phyloP scores from a whole-genome alignment of 2,113 vertebrate genomes.

The Nothocercus nigrocapillus region DNA sequence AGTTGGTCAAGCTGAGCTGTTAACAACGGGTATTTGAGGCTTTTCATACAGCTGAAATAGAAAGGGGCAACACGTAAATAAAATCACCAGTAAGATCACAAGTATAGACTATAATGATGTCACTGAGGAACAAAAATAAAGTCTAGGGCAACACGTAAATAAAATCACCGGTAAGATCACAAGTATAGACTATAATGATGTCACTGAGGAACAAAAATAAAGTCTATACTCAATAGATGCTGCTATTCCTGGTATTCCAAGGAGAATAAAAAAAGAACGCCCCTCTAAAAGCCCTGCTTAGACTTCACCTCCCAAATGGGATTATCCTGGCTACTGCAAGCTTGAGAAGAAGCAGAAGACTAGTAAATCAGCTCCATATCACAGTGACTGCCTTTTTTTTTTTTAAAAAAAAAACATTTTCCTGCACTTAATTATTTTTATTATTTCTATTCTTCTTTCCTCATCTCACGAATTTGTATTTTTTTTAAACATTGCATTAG shows the following conservation, averaged over 20 bases:
- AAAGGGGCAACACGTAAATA: slow-evolving; percentile 5
- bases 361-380: neutral
- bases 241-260: neutral
- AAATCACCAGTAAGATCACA: neutral
- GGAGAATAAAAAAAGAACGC: neutral
- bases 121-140: neutral
- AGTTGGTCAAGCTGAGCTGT: slow-evolving; percentile 83
- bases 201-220: neutral
- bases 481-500: neutral
- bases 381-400: neutral
- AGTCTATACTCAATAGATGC: neutral
- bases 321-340: neutral
- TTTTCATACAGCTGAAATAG: slow-evolving; percentile 88
- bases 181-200: neutral
- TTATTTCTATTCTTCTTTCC: neutral
- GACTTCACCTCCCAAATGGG: neutral
- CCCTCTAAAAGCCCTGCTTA: neutral
- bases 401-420: neutral
- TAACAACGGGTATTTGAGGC: slow-evolving; percentile 88
- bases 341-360: neutral
- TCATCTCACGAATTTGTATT: neutral
- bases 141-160: neutral
- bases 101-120: neutral
- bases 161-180: neutral
- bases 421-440: neutral